phyloP scores from a whole-genome alignment of 1,140 invertebrate species.

The Heliconius eleuchia region DNA sequence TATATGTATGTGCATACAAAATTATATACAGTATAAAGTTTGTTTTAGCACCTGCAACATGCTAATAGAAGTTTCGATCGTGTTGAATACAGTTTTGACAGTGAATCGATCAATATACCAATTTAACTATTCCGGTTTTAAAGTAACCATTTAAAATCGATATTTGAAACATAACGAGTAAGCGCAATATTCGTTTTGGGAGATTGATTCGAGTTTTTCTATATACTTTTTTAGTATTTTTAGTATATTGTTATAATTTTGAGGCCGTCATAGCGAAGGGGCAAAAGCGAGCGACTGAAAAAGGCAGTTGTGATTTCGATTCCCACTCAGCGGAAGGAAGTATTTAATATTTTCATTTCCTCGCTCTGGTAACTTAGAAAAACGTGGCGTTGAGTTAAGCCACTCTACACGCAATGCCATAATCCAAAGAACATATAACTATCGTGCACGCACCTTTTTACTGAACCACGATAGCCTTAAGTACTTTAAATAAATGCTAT shows the following conservation, averaged over 20 bases:
- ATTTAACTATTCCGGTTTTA: conserved; percentile 23
- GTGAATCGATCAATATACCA: conserved; percentile 21
- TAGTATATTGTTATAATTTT: neutral
- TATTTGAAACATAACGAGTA: neutral
- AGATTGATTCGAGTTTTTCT: neutral
- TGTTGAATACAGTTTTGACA: conserved; percentile 27
- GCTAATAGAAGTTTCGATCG: conserved; percentile 24
- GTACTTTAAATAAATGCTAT: no score
- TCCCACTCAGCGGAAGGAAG: no score
- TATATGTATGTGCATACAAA: neutral
- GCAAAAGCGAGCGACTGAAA: no score
- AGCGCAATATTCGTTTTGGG: neutral
- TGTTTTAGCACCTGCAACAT: conserved; percentile 24
- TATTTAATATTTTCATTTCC: no score
- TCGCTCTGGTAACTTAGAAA: no score
- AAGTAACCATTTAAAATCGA: conserved; percentile 12
- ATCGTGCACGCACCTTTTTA: no score
- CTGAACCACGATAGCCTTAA: no score
- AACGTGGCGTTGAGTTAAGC: no score
- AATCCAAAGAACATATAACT: no score
- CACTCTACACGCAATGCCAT: no score
- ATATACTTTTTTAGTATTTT: neutral
- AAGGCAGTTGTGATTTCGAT: no score
- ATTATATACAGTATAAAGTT: conserved; percentile 9
- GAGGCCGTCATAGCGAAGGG: no score